Conservation (phyloP, 2,113 vertebrate species). For the Casuarius casuarius region DNA sequence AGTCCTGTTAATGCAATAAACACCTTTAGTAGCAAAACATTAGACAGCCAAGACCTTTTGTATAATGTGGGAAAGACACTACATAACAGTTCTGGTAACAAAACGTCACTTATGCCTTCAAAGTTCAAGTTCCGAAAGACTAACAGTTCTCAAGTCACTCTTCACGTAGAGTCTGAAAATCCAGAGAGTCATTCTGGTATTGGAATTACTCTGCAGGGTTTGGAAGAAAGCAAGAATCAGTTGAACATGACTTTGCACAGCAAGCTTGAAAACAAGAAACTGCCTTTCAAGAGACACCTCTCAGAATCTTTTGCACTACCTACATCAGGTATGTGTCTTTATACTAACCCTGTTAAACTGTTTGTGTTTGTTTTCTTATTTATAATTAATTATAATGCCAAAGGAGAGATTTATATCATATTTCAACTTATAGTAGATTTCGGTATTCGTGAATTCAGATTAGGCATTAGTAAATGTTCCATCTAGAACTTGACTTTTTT, state of each 20-base stretch:
- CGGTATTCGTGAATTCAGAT: background rate
- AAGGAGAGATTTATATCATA: background rate
- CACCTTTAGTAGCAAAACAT: background rate
- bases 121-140: conserved; percentile 76
- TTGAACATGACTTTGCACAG: conserved; percentile 20
- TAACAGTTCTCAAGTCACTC: conserved; percentile 43
- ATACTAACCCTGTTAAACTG: background rate
- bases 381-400: background rate
- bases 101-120: conserved; percentile 23
- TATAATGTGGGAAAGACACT: background rate
- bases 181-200: conserved; percentile 15
- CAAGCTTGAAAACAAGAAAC: conserved; percentile 47
- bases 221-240: conserved; percentile 55
- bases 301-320: conserved; percentile 77
- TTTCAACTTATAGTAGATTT: background rate
- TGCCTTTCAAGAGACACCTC: conserved; percentile 81
- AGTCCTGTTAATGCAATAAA: background rate
- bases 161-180: conserved; percentile 15
- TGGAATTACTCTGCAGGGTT: conserved; percentile 18
- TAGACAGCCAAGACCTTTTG: background rate
- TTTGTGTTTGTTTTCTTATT: background rate
- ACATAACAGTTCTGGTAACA: background rate
- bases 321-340: conserved; percentile 82
- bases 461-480: background rate
- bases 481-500: background rate